A percentile compares a stretch with the other conserved stretches of the same genome.
phyloP scores from a whole-genome alignment of 2,888 invertebrate species.

The Trissoscelio sp. region DNA sequence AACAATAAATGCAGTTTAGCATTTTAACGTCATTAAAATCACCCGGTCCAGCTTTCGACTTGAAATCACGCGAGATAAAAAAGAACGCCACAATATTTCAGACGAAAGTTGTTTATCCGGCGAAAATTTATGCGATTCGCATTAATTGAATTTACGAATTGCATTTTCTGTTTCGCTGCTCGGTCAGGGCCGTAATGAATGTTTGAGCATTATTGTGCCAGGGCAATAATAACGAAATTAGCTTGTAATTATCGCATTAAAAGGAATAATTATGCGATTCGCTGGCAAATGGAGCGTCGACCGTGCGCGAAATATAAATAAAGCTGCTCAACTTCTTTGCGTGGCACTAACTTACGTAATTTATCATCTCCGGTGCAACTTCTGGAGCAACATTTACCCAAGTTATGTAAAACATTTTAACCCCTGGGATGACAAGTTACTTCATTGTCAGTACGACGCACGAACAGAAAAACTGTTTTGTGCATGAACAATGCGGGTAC shows the following conservation, averaged over 20 bases:
- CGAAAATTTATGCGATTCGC: not conserved
- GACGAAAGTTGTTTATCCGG: constrained; percentile 18
- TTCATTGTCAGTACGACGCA: constrained; percentile 54
- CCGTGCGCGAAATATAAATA: constrained; percentile 55
- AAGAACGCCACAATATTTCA: not conserved
- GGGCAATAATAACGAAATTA: constrained; percentile 50
- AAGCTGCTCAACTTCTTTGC: constrained; percentile 55
- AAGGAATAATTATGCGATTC: constrained; percentile 42
- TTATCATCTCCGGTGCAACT: constrained; percentile 46
- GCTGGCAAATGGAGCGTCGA: constrained; percentile 27
- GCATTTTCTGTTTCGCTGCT: constrained; percentile 19
- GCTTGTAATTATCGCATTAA: constrained; percentile 46
- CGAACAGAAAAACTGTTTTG: constrained; percentile 34
- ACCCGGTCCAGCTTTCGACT: not conserved
- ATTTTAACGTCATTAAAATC: constrained; percentile 30
- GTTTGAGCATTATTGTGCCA: constrained; percentile 12
- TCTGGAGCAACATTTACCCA: constrained; percentile 45
- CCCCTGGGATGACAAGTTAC: constrained; percentile 54
- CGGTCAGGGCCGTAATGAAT: constrained; percentile 24
- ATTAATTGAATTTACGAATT: constrained; percentile 47
- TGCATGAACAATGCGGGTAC: constrained; percentile 5
- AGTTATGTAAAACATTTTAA: constrained; percentile 65
- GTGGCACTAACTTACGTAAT: constrained; percentile 47
- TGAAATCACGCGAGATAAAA: not conserved
- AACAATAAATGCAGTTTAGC: constrained; percentile 44